Conservation (phyloP, 2,113 vertebrate genomes). For the Engystomops pustulosus region DNA sequence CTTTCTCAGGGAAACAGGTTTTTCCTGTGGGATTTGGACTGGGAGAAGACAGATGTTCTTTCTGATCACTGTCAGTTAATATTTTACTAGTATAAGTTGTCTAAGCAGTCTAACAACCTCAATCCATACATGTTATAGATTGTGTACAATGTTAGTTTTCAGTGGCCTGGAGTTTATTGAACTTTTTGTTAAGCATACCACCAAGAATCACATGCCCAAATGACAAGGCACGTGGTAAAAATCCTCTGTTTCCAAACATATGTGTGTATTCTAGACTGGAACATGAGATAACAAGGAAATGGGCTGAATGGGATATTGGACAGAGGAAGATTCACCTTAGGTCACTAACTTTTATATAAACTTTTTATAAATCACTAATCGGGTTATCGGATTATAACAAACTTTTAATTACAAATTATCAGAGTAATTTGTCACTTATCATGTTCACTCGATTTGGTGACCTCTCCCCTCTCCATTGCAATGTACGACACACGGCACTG, state of each 20-base stretch:
- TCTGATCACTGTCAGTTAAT: slow-evolving; percentile 10
- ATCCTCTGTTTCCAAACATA: slow-evolving; percentile 11
- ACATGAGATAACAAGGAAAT: neutral
- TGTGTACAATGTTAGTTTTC: slow-evolving; percentile 40
- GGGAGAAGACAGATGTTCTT: neutral
- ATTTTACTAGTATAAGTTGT: slow-evolving; percentile 34
- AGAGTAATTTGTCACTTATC: no score
- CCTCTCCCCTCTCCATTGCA: no score
- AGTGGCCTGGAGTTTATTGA: slow-evolving; percentile 10
- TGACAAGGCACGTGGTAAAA: neutral
- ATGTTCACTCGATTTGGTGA: no score
- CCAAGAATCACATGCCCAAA: neutral
- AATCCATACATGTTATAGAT: slow-evolving; percentile 30
- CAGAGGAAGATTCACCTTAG: neutral
- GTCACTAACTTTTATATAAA: no score
- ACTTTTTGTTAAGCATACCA: neutral
- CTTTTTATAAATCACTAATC: no score
- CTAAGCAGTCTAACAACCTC: slow-evolving; percentile 19
- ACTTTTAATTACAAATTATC: no score
- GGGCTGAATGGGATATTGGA: neutral
- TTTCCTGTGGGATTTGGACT: neutral
- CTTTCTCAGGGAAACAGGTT: slow-evolving; percentile 11
- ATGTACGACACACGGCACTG: no score
- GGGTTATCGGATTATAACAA: no score
- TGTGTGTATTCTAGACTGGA: neutral